Conservation (phyloP, 2,888 invertebrate species). For the Agonum fuliginosum region DNA sequence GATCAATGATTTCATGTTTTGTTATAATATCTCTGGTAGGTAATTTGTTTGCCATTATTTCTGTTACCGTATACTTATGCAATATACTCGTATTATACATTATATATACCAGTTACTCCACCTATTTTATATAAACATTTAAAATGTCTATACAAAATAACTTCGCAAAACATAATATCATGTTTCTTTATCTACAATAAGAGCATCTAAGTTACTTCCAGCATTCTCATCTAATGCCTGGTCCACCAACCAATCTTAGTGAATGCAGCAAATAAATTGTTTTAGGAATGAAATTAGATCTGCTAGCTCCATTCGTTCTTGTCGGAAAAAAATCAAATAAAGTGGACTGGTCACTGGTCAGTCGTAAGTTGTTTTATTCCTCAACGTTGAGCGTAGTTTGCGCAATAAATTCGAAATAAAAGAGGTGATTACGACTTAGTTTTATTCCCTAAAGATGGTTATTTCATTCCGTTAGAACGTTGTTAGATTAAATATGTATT, state of each 20-base stretch:
- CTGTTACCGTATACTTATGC: too few species aligned
- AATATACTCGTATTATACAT: too few species aligned
- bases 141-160: neutral
- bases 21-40: too few species aligned
- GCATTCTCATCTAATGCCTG: neutral
- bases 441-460: neutral
- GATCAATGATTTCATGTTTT: too few species aligned
- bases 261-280: conserved; percentile 45
- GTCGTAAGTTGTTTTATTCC: conserved; percentile 23
- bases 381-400: neutral
- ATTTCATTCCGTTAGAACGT: neutral
- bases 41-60: too few species aligned
- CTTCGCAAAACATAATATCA: neutral
- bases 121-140: neutral
- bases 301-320: conserved; percentile 43
- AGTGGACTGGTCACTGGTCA: conserved; percentile 44
- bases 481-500: neutral
- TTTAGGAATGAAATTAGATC: conserved; percentile 50
- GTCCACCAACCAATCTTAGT: neutral
- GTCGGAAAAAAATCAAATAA: conserved; percentile 47
- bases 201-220: neutral
- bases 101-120: neutral
- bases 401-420: conserved; percentile 21
- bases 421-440: conserved; percentile 35
- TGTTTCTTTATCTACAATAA: conserved; percentile 8